These are phyloP conservation scores for Nomada fucata DNA, from an alignment of 2,888 invertebrate genomes.

Conservation along the genomic window DNA sequence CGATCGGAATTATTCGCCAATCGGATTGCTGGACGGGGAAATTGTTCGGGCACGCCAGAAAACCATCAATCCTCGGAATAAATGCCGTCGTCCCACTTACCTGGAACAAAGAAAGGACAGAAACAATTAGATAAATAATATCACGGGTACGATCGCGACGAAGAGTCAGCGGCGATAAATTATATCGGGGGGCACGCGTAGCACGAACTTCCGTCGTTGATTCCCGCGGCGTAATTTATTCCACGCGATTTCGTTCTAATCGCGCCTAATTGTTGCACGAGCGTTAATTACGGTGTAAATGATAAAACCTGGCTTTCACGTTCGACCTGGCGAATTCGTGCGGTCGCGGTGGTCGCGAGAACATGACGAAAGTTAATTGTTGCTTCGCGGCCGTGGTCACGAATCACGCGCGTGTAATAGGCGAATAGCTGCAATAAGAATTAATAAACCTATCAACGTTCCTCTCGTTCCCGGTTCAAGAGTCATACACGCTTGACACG, in stretches of 20 bases:
- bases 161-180: constrained; percentile 34
- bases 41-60: not conserved
- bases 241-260: constrained; percentile 61
- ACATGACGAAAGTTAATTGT: constrained; percentile 47
- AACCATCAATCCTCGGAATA: not conserved
- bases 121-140: constrained; percentile 28
- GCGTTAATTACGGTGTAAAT: constrained; percentile 75
- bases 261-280: constrained; percentile 65
- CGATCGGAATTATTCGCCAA: not conserved
- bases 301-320: constrained; percentile 65
- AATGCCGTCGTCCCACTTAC: constrained; percentile 21
- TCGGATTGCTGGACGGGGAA: not conserved
- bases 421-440: not conserved
- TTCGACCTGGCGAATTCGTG: constrained; percentile 31
- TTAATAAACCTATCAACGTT: constrained; percentile 1
- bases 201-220: constrained; percentile 26
- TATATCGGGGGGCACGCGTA: constrained; percentile 7
- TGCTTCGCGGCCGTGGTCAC: constrained; percentile 27
- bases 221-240: constrained; percentile 43
- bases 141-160: constrained; percentile 4
- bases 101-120: constrained; percentile 39
- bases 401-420: constrained; percentile 5
- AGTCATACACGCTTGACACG: not conserved
- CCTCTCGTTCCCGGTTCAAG: too few species aligned
- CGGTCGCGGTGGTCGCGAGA: constrained; percentile 68